Percentiles rank a stretch among this genome's conserved stretches.
phyloP scores from a whole-genome alignment of 1,140 invertebrate genomes.

The Neuroterus valhalla region DNA sequence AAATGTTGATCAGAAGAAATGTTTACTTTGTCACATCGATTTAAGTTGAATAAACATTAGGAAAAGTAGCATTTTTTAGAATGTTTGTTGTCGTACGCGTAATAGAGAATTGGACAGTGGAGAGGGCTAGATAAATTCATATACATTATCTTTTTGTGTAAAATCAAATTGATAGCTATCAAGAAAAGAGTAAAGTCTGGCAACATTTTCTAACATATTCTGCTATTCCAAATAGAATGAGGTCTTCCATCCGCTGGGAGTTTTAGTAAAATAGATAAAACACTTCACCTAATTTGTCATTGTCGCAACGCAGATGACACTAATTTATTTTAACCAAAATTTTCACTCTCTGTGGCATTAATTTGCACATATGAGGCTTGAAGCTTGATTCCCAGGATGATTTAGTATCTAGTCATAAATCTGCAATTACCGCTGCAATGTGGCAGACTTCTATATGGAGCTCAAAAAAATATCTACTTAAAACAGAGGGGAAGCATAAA shows the following conservation, averaged over 20 bases:
- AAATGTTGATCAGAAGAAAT: no score
- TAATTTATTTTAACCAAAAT: not conserved
- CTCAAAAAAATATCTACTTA: not conserved
- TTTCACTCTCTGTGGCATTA: not conserved
- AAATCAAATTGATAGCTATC: no score
- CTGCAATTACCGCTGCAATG: not conserved
- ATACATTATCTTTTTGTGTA: no score
- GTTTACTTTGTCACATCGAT: no score
- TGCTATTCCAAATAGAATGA: not conserved
- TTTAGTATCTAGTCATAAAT: conserved; percentile 5
- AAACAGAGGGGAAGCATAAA: no score
- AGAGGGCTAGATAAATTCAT: no score
- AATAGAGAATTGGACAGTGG: no score
- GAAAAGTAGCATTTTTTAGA: no score
- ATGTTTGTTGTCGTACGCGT: no score
- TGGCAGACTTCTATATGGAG: not conserved
- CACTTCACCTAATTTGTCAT: not conserved
- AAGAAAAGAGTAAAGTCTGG: no score
- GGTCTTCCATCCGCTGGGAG: not conserved
- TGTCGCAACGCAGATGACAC: not conserved
- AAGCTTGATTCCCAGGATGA: not conserved
- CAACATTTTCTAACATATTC: no score
- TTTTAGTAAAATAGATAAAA: not conserved
- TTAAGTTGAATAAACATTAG: no score
- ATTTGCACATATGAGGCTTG: conserved; percentile 1